Evolutionary conservation across 2,797 vertebrate species (phyloP), one percentile per base, ranked within the genome.

Genomic region (Acestrorhynchus altus): DNA sequence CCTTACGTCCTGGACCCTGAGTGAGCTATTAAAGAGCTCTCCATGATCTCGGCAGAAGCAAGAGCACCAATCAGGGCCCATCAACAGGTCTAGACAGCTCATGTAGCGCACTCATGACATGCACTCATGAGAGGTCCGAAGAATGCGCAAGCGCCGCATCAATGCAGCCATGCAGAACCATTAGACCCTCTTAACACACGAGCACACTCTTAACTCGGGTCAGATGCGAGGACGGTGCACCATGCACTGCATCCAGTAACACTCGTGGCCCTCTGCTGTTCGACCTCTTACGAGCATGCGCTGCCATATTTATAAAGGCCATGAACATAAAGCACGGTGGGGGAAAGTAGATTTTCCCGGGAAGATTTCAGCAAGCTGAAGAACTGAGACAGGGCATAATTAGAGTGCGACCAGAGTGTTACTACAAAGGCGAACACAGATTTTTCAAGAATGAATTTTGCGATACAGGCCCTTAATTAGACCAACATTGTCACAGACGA

Each of bases 261-360:
- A 46, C 69, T 59, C 42, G 8, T 24, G 46, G 26, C 73, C 77
- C 78, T 81, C 16, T 28, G 47, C 16, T 31, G 72, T 76, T 85
- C 79, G 79, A 80, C 71, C 77, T 84, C 80, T 82, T 88, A 56
- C 76, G 83, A 84, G 89, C 82, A 78, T 82, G 80, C 69, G 76
- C 84, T 83, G 85, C 86, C 79, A 89, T 91, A 90, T 93, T 93
- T 91, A 91, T 90, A 85, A 89, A 88, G 86, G 87, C 85, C 86
- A 90, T 90, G 90, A 91, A 92, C 86, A 86, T 84, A 83, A 89
- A 91, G 91, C 85, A 89, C 79, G 83, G 83, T 84, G 86, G 31
- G 31, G 31, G 31, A 35, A 35, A 92, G 89, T 78, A 83, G 87
- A 84, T 84, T 83, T 85, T 90, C 87, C 24, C 24, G 89, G 80